phyloP scores from a whole-genome alignment of 2,888 invertebrate species.

The Leucania comma region DNA sequence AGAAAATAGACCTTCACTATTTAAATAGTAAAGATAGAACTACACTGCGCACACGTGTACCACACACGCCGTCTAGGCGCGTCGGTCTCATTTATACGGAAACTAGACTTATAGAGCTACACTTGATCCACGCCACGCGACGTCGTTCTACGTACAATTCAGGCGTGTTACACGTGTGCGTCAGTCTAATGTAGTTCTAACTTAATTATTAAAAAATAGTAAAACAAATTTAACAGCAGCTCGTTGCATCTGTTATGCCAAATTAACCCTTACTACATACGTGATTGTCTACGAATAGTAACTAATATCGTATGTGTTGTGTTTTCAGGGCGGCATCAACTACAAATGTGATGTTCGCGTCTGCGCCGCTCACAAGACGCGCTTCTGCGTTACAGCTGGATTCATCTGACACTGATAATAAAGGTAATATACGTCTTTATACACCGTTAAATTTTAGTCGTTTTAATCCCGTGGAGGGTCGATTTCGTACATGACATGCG shows the following conservation, averaged over 20 bases:
- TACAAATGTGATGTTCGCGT: slow-evolving; percentile 95
- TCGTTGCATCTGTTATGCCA: slow-evolving; percentile 48
- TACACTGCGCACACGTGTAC: too few relatives aligned
- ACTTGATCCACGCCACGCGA: too few relatives aligned
- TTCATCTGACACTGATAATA: slow-evolving; percentile 92
- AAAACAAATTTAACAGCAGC: slow-evolving; percentile 29
- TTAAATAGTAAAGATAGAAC: neutral
- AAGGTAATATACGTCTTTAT: slow-evolving; percentile 89
- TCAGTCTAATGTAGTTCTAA: too few relatives aligned
- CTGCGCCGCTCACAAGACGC: slow-evolving; percentile 95
- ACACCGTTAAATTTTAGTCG: too few relatives aligned
- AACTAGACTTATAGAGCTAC: too few relatives aligned
- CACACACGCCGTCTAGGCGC: too few relatives aligned
- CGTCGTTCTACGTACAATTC: too few relatives aligned
- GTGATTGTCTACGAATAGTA: neutral
- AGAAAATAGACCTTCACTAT: neutral
- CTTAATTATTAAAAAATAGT: neutral
- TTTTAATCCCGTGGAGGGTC: too few relatives aligned
- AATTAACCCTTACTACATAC: slow-evolving; percentile 37
- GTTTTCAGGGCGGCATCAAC: slow-evolving; percentile 95
- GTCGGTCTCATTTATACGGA: too few relatives aligned
- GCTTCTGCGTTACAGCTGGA: slow-evolving; percentile 96
- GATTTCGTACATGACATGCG: too few relatives aligned
- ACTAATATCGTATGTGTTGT: slow-evolving; percentile 35
- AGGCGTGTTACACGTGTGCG: too few relatives aligned